A percentile compares a stretch with the other conserved stretches of the same genome.
phyloP scores from a whole-genome alignment of 2,888 invertebrate species.

The Papilio elwesi region DNA sequence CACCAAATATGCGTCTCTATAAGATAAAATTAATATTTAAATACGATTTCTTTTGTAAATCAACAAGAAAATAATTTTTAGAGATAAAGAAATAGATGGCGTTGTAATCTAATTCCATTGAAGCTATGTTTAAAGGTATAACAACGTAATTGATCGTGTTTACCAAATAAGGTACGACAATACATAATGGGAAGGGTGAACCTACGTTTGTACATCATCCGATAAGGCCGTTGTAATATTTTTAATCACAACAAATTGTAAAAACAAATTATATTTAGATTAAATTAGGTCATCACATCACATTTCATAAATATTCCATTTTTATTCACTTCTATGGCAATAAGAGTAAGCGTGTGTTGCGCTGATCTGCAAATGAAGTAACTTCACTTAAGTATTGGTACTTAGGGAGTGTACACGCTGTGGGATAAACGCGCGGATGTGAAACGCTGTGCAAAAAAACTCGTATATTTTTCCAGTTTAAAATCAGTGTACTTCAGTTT shows the following conservation, averaged over 20 bases:
- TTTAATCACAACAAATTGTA: slow-evolving; percentile 8
- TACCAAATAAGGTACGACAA: too few species aligned
- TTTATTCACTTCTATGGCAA: slow-evolving; percentile 26
- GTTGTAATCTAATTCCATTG: too few species aligned
- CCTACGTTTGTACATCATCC: not conserved
- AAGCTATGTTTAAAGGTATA: too few species aligned
- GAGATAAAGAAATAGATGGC: too few species aligned
- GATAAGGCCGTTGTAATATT: not conserved
- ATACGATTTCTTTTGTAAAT: too few species aligned
- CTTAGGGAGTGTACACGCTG: slow-evolving; percentile 41
- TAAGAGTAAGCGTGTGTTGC: slow-evolving; percentile 27
- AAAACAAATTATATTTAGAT: slow-evolving; percentile 13
- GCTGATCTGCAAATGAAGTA: slow-evolving; percentile 37
- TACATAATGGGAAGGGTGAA: too few species aligned
- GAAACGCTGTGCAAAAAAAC: slow-evolving; percentile 55
- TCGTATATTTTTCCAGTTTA: not conserved
- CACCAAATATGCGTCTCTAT: not conserved
- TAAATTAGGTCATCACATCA: not conserved
- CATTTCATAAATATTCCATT: slow-evolving; percentile 16
- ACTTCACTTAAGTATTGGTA: not conserved
- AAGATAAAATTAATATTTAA: too few species aligned
- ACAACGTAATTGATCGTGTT: too few species aligned
- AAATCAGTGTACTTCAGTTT: slow-evolving; percentile 15
- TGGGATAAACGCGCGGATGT: slow-evolving; percentile 62
- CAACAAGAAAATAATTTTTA: too few species aligned